Evolutionary conservation across 2,113 vertebrate species (phyloP), one percentile per base, ranked within the genome.

Genomic region (Polypterus bichir): DNA sequence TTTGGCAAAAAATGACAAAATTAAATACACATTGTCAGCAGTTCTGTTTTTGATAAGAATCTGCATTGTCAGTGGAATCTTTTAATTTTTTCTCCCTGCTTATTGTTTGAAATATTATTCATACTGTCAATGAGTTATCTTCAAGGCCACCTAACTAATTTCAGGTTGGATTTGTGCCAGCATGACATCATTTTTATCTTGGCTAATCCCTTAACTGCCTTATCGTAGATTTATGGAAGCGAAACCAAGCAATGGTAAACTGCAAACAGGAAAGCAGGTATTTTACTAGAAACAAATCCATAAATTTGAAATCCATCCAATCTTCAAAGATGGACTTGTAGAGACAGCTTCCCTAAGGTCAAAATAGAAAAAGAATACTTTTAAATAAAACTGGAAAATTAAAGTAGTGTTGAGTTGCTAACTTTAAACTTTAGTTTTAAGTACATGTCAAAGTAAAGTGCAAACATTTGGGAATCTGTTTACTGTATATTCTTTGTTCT

Each of bases 151-250:
- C n/a, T 44, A 5, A 9, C 4, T 67, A 63, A 68, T 75, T 27
- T 68, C 69, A 68, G 75, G 73, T 74, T 80, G 69, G 72, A 69
- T 3, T 27, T 67, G 64, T 68, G 48, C 59, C 60, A 27, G 65
- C 57, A 71, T 76, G 71, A 80, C 69, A 77, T 79, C 73, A 81
- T 55, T 63, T 64, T 27, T 63, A 66, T 69, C 72, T 65, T 66
- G 66, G 49, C 59, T 70, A 52, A 69, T 62, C 68, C 66, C 64
- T 54, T 62, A 59, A 54, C 5, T 58, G 44, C 46, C 68, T 64
- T 61, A 66, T 70, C 64, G 69, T 75, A 74, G 71, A 76, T 48
- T 69, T 68, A 57, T 67, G 60, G 66, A 68, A 63, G 61, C 49
- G 54, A 59, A 46, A 61, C 54, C 70, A 66, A 64, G 65, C 62